These are phyloP conservation scores for Dilophus febrilis DNA, from an alignment of 2,888 invertebrate genomes.

Conservation along the genomic window DNA sequence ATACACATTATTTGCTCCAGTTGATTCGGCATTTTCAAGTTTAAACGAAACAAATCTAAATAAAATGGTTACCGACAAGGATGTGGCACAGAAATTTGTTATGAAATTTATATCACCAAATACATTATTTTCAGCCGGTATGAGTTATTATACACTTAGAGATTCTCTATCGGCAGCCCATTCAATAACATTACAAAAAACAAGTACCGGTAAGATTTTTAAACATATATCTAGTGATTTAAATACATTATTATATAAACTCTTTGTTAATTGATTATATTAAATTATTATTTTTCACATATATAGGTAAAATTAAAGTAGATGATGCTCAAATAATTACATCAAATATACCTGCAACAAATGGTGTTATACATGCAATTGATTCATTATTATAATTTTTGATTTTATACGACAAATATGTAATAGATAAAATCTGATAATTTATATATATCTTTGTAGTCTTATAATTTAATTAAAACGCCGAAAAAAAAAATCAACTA, in stretches of 20 bases:
- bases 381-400: slow-evolving; percentile 42
- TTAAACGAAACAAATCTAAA: slow-evolving; percentile 42
- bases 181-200: slow-evolving; percentile 66
- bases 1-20: slow-evolving; percentile 71
- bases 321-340: slow-evolving; percentile 68
- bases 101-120: slow-evolving; percentile 60
- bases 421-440: no score
- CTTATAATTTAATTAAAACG: no score
- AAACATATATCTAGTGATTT: not conserved
- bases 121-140: slow-evolving; percentile 68
- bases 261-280: not conserved
- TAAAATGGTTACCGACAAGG: slow-evolving; percentile 42
- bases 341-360: slow-evolving; percentile 74
- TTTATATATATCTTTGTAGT: no score
- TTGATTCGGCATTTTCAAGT: slow-evolving; percentile 61
- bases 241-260: not conserved
- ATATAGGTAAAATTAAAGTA: slow-evolving; percentile 71
- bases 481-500: no score
- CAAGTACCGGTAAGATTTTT: slow-evolving; percentile 40
- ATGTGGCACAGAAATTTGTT: slow-evolving; percentile 52
- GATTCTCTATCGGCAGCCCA: slow-evolving; percentile 59
- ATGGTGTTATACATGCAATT: slow-evolving; percentile 73
- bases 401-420: no score
- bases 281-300: slow-evolving; percentile 19
- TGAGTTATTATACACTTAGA: slow-evolving; percentile 71